Conservation (phyloP, 2,888 invertebrate species). For the Chirona hameri region DNA sequence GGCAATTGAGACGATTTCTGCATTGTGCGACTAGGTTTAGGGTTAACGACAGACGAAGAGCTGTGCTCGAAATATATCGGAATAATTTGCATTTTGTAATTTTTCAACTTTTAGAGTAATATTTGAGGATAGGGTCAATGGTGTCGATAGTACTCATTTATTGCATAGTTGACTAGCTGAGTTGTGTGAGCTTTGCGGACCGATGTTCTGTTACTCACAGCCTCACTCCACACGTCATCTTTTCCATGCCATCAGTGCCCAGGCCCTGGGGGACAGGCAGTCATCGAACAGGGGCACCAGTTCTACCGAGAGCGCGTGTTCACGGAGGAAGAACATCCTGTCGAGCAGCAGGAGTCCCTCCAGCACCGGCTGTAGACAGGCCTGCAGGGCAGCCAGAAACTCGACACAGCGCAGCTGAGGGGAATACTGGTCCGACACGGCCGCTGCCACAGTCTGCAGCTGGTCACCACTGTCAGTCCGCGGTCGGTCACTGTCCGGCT, state of each 20-base stretch:
- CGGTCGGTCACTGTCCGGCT: neutral
- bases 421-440: neutral
- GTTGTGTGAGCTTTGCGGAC: too few relatives aligned
- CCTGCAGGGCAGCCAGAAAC: conserved; percentile 36
- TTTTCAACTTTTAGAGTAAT: too few relatives aligned
- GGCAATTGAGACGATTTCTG: too few relatives aligned
- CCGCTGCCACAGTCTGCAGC: neutral
- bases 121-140: too few relatives aligned
- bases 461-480: neutral
- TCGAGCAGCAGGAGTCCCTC: conserved; percentile 36
- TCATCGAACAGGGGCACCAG: conserved; percentile 29
- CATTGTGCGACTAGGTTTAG: too few relatives aligned
- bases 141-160: too few relatives aligned
- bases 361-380: conserved; percentile 37
- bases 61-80: too few relatives aligned
- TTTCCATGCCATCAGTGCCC: neutral
- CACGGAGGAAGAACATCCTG: conserved; percentile 34
- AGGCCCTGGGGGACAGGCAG: neutral
- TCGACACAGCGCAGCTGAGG: conserved; percentile 32
- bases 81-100: too few relatives aligned
- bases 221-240: neutral
- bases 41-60: too few relatives aligned
- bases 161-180: too few relatives aligned
- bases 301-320: conserved; percentile 33
- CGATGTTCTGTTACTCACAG: too few relatives aligned